Evolutionary conservation across 2,888 invertebrate species (phyloP).

Genomic region (Metalampra italica): DNA sequence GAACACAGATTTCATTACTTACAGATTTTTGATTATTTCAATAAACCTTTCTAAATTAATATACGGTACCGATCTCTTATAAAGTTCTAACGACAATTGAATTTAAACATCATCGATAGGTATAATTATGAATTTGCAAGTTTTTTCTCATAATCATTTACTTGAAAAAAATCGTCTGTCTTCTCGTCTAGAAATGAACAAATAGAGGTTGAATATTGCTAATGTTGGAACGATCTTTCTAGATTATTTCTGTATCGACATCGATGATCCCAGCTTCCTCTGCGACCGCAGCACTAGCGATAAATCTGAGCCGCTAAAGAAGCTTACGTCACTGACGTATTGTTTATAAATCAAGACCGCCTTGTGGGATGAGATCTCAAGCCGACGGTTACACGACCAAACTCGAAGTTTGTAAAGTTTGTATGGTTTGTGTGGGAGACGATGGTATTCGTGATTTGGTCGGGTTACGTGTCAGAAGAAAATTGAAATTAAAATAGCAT

Average conservation of each 20-base stretch:
- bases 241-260: conserved; percentile 17
- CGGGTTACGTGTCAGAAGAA: conserved; percentile 11
- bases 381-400: conserved; percentile 14
- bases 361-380: conserved; percentile 34
- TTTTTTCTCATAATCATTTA: too few species aligned
- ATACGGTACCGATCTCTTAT: too few species aligned
- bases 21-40: too few species aligned
- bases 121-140: too few species aligned
- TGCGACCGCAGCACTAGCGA: conserved; percentile 51
- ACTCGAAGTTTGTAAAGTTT: background rate
- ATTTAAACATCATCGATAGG: too few species aligned
- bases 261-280: conserved; percentile 33
- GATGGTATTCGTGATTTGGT: background rate
- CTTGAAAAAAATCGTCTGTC: too few species aligned
- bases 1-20: too few species aligned
- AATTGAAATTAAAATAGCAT: conserved; percentile 18
- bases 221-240: too few species aligned
- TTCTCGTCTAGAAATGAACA: too few species aligned
- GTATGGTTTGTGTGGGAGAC: background rate
- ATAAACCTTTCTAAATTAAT: too few species aligned
- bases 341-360: conserved; percentile 73
- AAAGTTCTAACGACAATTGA: too few species aligned
- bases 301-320: conserved; percentile 76
- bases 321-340: conserved; percentile 77
- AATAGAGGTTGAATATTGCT: too few species aligned